phyloP scores from a whole-genome alignment of 2,888 invertebrate genomes.

The Noctuana brunneofusca region DNA sequence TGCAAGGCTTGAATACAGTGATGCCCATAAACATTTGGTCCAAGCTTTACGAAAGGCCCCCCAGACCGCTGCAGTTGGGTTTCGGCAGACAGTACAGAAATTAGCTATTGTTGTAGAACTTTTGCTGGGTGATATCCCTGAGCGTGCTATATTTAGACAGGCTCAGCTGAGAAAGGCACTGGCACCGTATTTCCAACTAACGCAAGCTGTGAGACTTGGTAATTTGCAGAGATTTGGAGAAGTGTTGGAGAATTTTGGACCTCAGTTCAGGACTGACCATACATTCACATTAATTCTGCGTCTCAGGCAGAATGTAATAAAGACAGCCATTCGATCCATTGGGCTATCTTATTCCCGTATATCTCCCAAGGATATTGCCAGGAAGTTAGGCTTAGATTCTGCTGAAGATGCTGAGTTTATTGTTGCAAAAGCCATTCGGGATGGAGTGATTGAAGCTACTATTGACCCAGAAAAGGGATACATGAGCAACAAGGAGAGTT shows the following conservation, averaged over 20 bases:
- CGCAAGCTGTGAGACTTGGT: conserved; percentile 97
- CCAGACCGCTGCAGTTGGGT: conserved; percentile 98
- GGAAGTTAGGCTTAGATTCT: conserved; percentile 95
- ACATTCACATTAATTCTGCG: conserved; percentile 98
- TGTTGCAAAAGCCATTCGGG: conserved; percentile 98
- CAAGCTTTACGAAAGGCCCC: conserved; percentile 98
- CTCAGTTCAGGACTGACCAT: conserved; percentile 95
- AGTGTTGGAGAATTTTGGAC: conserved; percentile 94
- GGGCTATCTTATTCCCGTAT: conserved; percentile 98
- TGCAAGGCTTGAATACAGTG: conserved; percentile 98
- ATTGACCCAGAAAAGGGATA: conserved; percentile 97
- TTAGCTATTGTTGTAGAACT: conserved; percentile 97
- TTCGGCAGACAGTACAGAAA: conserved; percentile 98
- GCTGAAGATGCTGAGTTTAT: conserved; percentile 99
- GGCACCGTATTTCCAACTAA: conserved; percentile 97
- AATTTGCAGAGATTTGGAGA: conserved; percentile 97
- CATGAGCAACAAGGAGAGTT: conserved; percentile 98
- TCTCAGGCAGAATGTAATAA: conserved; percentile 98
- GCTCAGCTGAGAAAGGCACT: conserved; percentile 94
- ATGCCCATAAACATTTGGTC: conserved; percentile 97
- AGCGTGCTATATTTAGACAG: conserved; percentile 96
- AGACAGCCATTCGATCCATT: conserved; percentile 98
- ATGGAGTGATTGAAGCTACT: conserved; percentile 99
- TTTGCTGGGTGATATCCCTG: conserved; percentile 98
- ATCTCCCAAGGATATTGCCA: conserved; percentile 96